Conservation (phyloP, 2,113 vertebrate species). For the Cisticola juncidis region DNA sequence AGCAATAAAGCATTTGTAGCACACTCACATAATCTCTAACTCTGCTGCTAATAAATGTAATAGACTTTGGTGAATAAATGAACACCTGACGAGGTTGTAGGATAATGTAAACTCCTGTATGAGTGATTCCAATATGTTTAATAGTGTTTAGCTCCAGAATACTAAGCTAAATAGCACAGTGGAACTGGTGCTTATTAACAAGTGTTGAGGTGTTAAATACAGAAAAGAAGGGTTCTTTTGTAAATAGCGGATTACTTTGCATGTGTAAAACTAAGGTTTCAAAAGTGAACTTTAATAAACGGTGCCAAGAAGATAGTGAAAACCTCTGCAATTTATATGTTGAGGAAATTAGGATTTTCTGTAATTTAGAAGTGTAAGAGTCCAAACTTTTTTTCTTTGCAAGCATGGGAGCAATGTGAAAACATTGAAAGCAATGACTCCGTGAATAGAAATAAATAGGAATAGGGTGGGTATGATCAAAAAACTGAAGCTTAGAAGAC, state of each 20-base stretch:
- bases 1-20: neutral
- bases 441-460: neutral
- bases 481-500: neutral
- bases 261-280: neutral
- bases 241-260: neutral
- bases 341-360: neutral
- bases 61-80: neutral
- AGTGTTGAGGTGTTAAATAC: neutral
- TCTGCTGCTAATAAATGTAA: neutral
- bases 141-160: neutral
- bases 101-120: neutral
- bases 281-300: neutral
- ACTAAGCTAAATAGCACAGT: neutral
- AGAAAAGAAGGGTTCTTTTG: neutral
- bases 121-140: neutral
- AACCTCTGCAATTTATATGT: neutral
- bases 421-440: neutral
- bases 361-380: neutral
- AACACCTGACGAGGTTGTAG: neutral
- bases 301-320: neutral
- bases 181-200: neutral
- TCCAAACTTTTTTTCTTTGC: neutral
- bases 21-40: neutral
- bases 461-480: neutral
- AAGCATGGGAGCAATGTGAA: neutral